Evolutionary conservation across 2,888 invertebrate species (phyloP).

Genomic region (Lepidochitona cinerea): DNA sequence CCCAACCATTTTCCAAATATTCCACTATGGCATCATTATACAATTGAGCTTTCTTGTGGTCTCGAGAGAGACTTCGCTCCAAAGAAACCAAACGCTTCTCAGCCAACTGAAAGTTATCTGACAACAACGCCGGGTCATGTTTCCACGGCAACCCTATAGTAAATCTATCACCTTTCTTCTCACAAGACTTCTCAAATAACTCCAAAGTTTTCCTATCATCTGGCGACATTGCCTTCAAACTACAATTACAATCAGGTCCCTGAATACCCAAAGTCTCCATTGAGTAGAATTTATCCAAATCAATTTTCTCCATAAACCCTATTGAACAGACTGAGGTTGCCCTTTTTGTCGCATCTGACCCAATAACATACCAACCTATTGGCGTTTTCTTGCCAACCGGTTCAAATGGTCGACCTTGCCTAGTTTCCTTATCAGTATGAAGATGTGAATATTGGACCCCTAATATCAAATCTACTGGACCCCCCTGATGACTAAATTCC

Average conservation of each 20-base stretch:
- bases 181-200: not conserved
- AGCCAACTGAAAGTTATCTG: slow-evolving; percentile 9
- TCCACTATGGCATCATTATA: not conserved
- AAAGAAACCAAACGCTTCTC: slow-evolving; percentile 8
- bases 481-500: not conserved
- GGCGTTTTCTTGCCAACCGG: slow-evolving; percentile 14
- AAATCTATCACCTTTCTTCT: not conserved
- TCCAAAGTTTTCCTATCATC: not conserved
- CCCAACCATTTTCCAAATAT: slow-evolving; percentile 6
- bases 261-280: slow-evolving; percentile 13
- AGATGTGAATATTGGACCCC: not conserved
- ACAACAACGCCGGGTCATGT: not conserved
- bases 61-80: not conserved
- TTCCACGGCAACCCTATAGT: slow-evolving; percentile 18
- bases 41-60: slow-evolving; percentile 5
- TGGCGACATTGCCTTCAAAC: not conserved
- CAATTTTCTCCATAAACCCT: slow-evolving; percentile 10
- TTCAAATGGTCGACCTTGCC: slow-evolving; percentile 8
- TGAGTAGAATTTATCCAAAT: slow-evolving; percentile 16
- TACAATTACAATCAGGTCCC: not conserved
- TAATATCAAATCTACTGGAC: not conserved
- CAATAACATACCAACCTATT: slow-evolving; percentile 20
- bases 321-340: slow-evolving; percentile 4
- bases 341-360: slow-evolving; percentile 3
- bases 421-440: not conserved